Evolutionary conservation across 2,113 vertebrate species (phyloP).

Genomic region (Limnothrissa miodon): DNA sequence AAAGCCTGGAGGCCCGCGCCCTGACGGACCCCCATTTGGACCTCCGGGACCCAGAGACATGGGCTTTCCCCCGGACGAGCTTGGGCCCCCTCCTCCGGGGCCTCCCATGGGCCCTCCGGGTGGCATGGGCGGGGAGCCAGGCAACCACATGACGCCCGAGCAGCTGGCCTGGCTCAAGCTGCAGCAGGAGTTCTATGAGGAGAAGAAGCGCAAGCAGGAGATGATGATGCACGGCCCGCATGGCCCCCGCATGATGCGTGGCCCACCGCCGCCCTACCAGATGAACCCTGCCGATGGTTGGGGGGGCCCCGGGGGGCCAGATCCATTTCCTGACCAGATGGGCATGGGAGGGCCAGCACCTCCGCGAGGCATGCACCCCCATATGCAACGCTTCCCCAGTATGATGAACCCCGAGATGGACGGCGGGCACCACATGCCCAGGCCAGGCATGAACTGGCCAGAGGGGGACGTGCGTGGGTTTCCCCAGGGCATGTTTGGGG

Average conservation of each 20-base stretch:
- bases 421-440: conserved; percentile 80
- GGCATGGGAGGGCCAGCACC: conserved; percentile 70
- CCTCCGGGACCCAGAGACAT: conserved; percentile 93
- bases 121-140: conserved; percentile 76
- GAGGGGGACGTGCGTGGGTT: conserved; percentile 91
- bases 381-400: conserved; percentile 90
- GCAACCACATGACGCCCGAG: conserved; percentile 97
- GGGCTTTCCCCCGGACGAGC: conserved; percentile 93
- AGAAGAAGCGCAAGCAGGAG: conserved; percentile 96
- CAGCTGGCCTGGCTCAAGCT: conserved; percentile 97
- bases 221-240: conserved; percentile 94
- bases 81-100: conserved; percentile 79
- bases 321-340: conserved; percentile 90
- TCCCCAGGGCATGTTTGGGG: conserved; percentile 88
- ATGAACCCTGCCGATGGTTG: conserved; percentile 91
- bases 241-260: conserved; percentile 88
- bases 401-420: conserved; percentile 98
- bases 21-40: conserved; percentile 87
- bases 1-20: conserved; percentile 83
- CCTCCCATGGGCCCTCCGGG: conserved; percentile 78
- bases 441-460: conserved; percentile 93
- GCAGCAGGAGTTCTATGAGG: conserved; percentile 98
- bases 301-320: conserved; percentile 86
- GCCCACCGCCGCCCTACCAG: conserved; percentile 94
- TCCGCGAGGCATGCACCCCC: conserved; percentile 86